These are phyloP conservation scores for Pogonomyrmex californicus DNA, from an alignment of 1,140 invertebrate genomes.

Conservation along the genomic window DNA sequence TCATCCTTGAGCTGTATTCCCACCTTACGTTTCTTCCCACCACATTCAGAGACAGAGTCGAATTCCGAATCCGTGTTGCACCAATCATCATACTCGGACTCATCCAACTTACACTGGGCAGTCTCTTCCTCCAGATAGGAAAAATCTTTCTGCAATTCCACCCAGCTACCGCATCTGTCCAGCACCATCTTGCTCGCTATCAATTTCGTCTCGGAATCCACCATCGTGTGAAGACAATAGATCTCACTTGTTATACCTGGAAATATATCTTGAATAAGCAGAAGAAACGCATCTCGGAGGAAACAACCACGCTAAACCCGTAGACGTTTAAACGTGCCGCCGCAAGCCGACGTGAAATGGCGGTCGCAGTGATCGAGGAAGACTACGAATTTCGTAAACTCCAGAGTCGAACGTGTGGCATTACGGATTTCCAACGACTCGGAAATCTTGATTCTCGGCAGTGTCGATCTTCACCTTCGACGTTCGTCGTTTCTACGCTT, in stretches of 20 bases:
- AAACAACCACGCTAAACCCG: neutral
- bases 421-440: neutral
- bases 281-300: neutral
- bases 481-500: neutral
- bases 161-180: conserved; percentile 82
- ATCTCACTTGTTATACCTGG: neutral
- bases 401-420: neutral
- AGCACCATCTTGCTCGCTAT: conserved; percentile 79
- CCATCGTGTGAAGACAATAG: conserved; percentile 20
- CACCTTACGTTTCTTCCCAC: conserved; percentile 79
- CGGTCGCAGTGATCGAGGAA: neutral
- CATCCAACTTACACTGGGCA: conserved; percentile 70
- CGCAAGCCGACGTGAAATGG: neutral
- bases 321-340: conserved; percentile 2
- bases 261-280: neutral
- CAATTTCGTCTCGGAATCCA: conserved; percentile 72
- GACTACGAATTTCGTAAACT: neutral
- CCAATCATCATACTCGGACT: conserved; percentile 79
- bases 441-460: neutral
- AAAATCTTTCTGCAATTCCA: conserved; percentile 76
- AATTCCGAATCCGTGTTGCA: conserved; percentile 84
- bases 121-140: conserved; percentile 52
- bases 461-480: neutral
- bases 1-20: conserved; percentile 79
- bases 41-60: conserved; percentile 85